Base-by-base conservation (phyloP, 2,113 vertebrate species). In the Rutilus rutilus region DNA sequence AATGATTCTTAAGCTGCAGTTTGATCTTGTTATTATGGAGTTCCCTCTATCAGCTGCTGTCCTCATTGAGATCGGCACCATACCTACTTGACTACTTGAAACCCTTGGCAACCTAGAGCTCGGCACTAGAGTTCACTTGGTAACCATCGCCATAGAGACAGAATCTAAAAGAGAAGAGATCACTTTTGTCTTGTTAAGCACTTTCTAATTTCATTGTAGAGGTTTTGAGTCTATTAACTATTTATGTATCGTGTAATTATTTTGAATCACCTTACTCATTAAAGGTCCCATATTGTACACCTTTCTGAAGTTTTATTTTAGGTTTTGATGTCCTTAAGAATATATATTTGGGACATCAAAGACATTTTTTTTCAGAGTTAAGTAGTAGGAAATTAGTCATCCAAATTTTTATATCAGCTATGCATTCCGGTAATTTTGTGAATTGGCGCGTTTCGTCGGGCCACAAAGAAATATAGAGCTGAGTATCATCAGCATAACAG, bases 71-170 rank as follows among this genome's bases (percentile, higher is more conserved):
- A 82, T 27, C 4, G 3, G 36, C 9, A 21, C 60, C 74, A 59
- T 71, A 74, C 67, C 47, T 50, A 1, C 8, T 6, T 82, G 71
- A 85, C 80, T 6, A 74, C 71, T 64, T 75, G 25, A 90, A 88
- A 86, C 64, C 71, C 74, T 84, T 87, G 86, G 39, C 90, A 92
- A 83, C 84, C 15, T 25, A 85, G 85, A 67, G 84, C 50, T 85
- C 78, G 75, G 86, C 83, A 78, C 85, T 78, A 86, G 71, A 21
- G 36, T 85, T 91, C 86, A 85, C 86, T 88, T 89, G 71, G 83
- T 73, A 86, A 85, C 80, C 87, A 85, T 88, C 82, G 62, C 85
- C 62, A 60, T 77, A 67, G 86, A 39, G 71, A 81, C 76, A 2
- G 25, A 84, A 84, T 88, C 59, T 54, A 33, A 23, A 39, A 83